A percentile compares a stretch with the other conserved stretches of the same genome.
Conservation (phyloP, 2,797 vertebrate genomes). For the Passerculus sandwichensis region DNA sequence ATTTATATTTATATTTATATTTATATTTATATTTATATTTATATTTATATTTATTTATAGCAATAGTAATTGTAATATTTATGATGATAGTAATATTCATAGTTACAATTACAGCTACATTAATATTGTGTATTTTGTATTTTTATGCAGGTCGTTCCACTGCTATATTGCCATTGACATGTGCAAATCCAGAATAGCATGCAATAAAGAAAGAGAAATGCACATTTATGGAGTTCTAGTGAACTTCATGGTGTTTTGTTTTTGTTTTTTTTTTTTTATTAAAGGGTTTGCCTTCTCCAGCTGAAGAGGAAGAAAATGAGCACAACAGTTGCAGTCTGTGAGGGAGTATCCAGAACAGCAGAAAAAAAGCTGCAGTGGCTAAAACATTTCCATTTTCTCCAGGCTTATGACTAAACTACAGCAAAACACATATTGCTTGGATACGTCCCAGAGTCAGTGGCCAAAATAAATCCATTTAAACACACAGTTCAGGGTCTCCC, state of each 20-base stretch:
- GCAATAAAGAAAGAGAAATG: background rate
- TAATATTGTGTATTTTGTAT: no score
- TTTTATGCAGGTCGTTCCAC: background rate
- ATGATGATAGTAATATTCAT: no score
- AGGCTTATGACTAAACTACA: background rate
- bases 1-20: background rate
- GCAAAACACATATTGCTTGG: background rate
- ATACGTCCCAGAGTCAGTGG: background rate
- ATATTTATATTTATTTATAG: no score
- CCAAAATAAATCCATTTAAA: slow-evolving; percentile 1
- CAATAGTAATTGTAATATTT: background rate
- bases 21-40: background rate
- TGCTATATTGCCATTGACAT: accelerated
- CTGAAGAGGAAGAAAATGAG: background rate
- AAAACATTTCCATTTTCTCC: background rate
- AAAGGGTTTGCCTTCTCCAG: background rate
- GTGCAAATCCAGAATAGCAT: background rate
- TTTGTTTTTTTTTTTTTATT: background rate
- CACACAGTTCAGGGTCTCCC: background rate
- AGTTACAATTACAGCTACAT: background rate
- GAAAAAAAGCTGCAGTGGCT: background rate
- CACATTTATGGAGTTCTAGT: background rate
- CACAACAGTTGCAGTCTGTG: background rate
- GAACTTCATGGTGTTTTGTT: background rate
- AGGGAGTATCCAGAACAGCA: background rate